phyloP scores from a whole-genome alignment of 2,113 vertebrate species.

The Puntigrus tetrazona region DNA sequence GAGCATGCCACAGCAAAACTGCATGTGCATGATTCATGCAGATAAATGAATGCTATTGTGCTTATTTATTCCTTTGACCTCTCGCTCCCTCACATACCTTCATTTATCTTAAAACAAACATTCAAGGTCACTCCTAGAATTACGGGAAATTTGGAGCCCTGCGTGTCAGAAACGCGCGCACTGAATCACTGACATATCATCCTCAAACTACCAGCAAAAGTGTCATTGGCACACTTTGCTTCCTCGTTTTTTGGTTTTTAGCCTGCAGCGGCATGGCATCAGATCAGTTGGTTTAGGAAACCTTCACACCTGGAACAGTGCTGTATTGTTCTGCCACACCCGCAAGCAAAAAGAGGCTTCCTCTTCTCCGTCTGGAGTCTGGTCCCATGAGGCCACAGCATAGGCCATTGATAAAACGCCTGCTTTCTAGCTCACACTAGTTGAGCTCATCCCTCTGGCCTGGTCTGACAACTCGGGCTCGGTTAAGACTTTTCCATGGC shows the following conservation, averaged over 20 bases:
- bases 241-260: constrained; percentile 10
- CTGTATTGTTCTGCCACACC: constrained; percentile 48
- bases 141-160: constrained; percentile 13
- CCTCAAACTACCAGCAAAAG: constrained; percentile 63
- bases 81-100: background rate
- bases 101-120: background rate
- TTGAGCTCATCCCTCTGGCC: constrained; percentile 23
- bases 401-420: constrained; percentile 44
- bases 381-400: constrained; percentile 41
- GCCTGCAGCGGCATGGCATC: constrained; percentile 38
- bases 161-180: constrained; percentile 22
- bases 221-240: constrained; percentile 58
- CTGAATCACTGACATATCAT: constrained; percentile 59
- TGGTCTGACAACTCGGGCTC: constrained; percentile 19
- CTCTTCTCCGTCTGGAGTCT: constrained; percentile 39
- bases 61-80: constrained; percentile 39
- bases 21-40: constrained; percentile 39
- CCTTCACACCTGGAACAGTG: constrained; percentile 59
- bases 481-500: constrained; percentile 23
- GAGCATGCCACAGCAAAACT: constrained; percentile 8
- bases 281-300: constrained; percentile 44
- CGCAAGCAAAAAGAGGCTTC: constrained; percentile 9
- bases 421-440: constrained; percentile 36
- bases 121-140: constrained; percentile 2
- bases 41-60: constrained; percentile 45